A percentile compares a stretch with the other conserved stretches of the same genome.
phyloP scores from a whole-genome alignment of 2,113 vertebrate genomes.

The Tor tambroides region DNA sequence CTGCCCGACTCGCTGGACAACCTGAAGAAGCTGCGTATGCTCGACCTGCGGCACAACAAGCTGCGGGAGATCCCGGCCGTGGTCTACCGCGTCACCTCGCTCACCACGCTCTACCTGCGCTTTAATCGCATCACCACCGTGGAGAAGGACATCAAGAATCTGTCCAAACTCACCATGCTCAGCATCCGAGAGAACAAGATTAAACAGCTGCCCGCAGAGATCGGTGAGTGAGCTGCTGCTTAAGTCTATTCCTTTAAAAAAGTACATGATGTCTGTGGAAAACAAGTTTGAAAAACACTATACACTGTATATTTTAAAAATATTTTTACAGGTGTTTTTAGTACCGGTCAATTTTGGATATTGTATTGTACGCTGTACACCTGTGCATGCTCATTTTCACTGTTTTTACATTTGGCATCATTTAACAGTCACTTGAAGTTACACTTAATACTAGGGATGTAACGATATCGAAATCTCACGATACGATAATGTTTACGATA shows the following conservation, averaged over 20 bases:
- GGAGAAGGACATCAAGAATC: constrained; percentile 96
- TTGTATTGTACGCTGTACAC: too few species aligned
- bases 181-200: constrained; percentile 99
- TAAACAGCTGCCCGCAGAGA: constrained; percentile 98
- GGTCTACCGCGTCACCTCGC: constrained; percentile 90
- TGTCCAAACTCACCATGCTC: constrained; percentile 96
- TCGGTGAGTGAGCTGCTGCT: constrained; percentile 77
- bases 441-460: too few species aligned
- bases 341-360: too few species aligned
- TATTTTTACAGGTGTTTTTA: too few species aligned
- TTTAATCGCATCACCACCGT: constrained; percentile 99
- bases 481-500: too few species aligned
- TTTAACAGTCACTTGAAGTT: too few species aligned
- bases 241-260: neutral
- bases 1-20: constrained; percentile 97
- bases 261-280: neutral
- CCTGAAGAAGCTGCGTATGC: constrained; percentile 96
- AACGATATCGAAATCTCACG: too few species aligned
- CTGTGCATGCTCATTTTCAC: too few species aligned
- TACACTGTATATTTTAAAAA: too few species aligned
- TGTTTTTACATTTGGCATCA: too few species aligned
- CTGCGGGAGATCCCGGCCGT: constrained; percentile 94
- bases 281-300: too few species aligned
- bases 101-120: constrained; percentile 95
- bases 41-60: constrained; percentile 99